Conservation (phyloP, 1,140 invertebrate genomes). For the Mizuhopecten yessoensis region DNA sequence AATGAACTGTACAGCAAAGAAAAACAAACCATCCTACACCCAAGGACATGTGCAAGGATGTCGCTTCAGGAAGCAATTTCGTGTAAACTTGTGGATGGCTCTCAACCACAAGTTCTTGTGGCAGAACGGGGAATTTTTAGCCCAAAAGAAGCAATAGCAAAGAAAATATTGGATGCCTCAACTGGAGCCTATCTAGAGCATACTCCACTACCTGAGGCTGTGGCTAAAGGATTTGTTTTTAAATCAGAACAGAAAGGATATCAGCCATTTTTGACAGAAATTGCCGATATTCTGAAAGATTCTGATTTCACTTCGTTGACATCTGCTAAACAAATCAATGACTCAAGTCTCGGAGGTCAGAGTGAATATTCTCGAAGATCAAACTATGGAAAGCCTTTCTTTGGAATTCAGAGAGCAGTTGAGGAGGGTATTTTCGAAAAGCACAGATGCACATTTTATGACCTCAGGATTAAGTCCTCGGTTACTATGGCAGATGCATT, state of each 20-base stretch:
- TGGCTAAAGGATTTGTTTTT: conserved; percentile 59
- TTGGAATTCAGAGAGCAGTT: conserved; percentile 87
- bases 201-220: conserved; percentile 54
- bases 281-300: conserved; percentile 58
- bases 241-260: conserved; percentile 56
- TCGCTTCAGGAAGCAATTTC: conserved; percentile 85
- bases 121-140: conserved; percentile 83
- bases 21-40: conserved; percentile 71
- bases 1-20: conserved; percentile 84
- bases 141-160: conserved; percentile 65
- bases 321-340: conserved; percentile 50
- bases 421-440: conserved; percentile 67
- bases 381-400: conserved; percentile 89
- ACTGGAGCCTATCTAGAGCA: conserved; percentile 53
- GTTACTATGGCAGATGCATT: conserved; percentile 89
- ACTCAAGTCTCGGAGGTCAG: conserved; percentile 49
- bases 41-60: conserved; percentile 65
- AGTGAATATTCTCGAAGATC: conserved; percentile 47
- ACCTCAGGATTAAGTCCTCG: conserved; percentile 92
- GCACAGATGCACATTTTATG: conserved; percentile 91
- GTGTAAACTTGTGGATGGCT: conserved; percentile 91
- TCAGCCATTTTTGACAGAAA: conserved; percentile 55
- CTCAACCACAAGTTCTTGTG: conserved; percentile 90
- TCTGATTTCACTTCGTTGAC: conserved; percentile 57
- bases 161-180: conserved; percentile 55